A percentile compares a stretch with the other conserved stretches of the same genome.
Evolutionary conservation across 37 sponge, comb jelly and placozoan genomes (phyloP).

Genomic region (Bolinopsis microptera): DNA sequence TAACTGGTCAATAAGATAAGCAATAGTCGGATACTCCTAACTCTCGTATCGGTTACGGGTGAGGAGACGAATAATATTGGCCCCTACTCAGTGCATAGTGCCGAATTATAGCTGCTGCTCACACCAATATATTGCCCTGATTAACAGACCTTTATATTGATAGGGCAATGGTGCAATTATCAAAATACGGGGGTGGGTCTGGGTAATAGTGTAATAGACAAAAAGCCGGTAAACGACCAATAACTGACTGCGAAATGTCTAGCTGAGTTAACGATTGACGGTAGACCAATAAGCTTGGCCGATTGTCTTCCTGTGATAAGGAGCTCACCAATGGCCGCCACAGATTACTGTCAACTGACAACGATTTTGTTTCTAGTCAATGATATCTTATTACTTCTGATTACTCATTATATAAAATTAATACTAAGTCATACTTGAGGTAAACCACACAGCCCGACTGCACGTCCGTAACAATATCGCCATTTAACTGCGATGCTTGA

Average conservation of each 20-base stretch:
- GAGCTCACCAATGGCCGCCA: background rate
- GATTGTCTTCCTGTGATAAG: background rate
- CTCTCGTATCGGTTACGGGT: background rate
- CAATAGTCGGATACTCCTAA: background rate
- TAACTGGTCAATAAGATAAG: background rate
- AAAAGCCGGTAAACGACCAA: constrained; percentile 52
- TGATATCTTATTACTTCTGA: constrained; percentile 64
- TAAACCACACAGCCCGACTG: background rate
- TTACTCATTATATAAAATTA: constrained; percentile 7
- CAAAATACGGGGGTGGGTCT: background rate
- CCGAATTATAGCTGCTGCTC: background rate
- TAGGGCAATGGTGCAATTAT: background rate
- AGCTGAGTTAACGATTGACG: background rate
- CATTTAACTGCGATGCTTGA: background rate
- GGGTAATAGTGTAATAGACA: constrained; percentile 51
- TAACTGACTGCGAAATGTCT: constrained; percentile 54
- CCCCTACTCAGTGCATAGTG: background rate
- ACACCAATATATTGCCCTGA: too few species aligned
- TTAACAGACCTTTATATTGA: background rate
- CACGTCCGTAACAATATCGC: background rate
- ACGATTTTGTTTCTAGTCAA: constrained; percentile 58
- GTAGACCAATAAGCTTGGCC: background rate
- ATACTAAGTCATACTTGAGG: background rate
- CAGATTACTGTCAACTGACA: background rate
- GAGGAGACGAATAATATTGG: background rate